phyloP scores from a whole-genome alignment of 2,888 invertebrate species.

The Rhopalosiphum nymphaeae region DNA sequence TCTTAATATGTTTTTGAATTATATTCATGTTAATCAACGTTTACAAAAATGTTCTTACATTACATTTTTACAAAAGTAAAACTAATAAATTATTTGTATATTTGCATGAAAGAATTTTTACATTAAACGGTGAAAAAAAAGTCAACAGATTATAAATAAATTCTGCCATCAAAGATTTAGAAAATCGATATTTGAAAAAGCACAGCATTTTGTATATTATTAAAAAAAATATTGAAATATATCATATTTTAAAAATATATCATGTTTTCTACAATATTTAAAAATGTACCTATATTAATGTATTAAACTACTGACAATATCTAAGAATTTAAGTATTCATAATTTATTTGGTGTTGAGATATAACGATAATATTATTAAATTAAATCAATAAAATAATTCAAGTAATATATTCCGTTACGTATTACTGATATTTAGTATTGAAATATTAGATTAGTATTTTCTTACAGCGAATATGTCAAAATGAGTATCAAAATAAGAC shows the following conservation, averaged over 20 bases:
- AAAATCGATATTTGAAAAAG: not conserved
- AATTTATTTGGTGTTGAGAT: not conserved
- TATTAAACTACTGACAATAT: not conserved
- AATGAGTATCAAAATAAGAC: not conserved
- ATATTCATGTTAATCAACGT: not conserved
- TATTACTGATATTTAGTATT: not conserved
- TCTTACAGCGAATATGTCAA: not conserved
- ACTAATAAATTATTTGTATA: not conserved
- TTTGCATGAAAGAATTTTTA: not conserved
- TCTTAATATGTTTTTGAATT: not conserved
- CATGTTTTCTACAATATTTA: not conserved
- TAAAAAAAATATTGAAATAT: not conserved
- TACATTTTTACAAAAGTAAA: not conserved
- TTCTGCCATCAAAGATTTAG: not conserved
- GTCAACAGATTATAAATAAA: not conserved
- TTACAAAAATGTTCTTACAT: not conserved
- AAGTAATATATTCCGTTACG: not conserved
- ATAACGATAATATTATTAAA: not conserved
- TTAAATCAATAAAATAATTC: not conserved
- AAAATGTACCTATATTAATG: not conserved
- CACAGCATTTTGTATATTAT: not conserved
- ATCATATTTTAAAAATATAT: not conserved
- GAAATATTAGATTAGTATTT: too few relatives aligned
- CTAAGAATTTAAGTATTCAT: not conserved
- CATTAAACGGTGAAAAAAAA: not conserved